Conservation (phyloP, 2,113 vertebrate species). For the Sorex fumeus region DNA sequence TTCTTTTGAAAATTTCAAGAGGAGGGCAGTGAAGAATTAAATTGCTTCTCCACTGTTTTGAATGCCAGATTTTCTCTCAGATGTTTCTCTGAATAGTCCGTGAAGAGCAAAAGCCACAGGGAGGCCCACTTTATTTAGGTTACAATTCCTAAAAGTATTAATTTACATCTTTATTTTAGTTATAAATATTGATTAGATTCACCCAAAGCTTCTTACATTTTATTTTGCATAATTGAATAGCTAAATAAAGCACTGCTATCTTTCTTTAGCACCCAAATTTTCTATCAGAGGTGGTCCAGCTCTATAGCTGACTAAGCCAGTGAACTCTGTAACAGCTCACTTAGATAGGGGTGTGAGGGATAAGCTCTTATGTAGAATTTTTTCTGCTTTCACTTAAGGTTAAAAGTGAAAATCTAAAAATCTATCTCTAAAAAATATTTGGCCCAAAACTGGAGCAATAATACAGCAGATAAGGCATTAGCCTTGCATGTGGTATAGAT, state of each 20-base stretch:
- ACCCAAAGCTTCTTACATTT: slow-evolving; percentile 17
- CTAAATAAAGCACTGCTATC: neutral
- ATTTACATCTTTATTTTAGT: slow-evolving; percentile 1
- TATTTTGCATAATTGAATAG: neutral
- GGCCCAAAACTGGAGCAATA: no score
- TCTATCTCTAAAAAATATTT: no score
- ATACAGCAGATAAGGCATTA: no score
- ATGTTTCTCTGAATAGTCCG: slow-evolving; percentile 40
- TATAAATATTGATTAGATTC: slow-evolving; percentile 5
- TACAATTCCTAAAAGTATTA: slow-evolving; percentile 12
- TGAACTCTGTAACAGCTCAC: neutral
- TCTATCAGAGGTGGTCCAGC: no score
- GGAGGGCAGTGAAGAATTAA: slow-evolving; percentile 26
- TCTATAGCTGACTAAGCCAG: no score
- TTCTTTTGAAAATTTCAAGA: slow-evolving; percentile 46
- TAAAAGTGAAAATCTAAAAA: no score
- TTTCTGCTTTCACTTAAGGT: neutral
- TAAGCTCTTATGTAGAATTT: neutral
- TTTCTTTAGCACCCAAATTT: neutral
- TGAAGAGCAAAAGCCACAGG: neutral
- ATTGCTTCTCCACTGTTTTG: slow-evolving; percentile 58
- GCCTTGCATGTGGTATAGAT: no score
- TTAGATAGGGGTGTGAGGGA: neutral
- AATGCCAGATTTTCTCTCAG: slow-evolving; percentile 5
- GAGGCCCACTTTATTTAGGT: slow-evolving; percentile 9